Evolutionary conservation across 2,113 vertebrate species (phyloP).

Genomic region (Typhlomys cinereus): DNA sequence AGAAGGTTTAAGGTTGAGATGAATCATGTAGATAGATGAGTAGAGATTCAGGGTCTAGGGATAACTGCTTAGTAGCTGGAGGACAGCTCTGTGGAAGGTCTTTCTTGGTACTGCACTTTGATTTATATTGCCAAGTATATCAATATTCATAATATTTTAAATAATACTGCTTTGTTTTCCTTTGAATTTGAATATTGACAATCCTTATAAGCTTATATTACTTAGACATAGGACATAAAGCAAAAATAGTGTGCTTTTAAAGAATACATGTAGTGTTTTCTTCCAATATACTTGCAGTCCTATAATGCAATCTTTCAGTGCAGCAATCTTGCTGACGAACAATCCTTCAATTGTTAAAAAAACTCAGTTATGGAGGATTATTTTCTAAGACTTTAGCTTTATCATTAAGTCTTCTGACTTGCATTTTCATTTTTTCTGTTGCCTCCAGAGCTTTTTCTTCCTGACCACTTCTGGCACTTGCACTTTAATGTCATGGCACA

Average conservation of each 20-base stretch:
- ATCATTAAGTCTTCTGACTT: neutral
- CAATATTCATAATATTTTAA: neutral
- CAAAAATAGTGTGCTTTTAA: neutral
- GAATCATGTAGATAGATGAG: neutral
- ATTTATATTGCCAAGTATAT: neutral
- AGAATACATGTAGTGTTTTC: neutral
- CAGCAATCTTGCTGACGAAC: neutral
- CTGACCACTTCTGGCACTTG: neutral
- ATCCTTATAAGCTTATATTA: neutral
- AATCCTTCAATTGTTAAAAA: neutral
- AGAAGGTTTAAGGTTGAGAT: neutral
- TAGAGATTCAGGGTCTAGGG: neutral
- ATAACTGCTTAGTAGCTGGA: neutral
- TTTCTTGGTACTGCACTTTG: too few species aligned
- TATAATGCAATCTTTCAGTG: neutral
- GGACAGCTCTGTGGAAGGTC: neutral
- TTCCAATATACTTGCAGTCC: neutral
- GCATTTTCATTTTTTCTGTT: neutral
- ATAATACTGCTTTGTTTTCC: neutral
- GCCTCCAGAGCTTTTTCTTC: neutral
- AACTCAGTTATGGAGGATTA: neutral
- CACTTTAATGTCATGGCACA: neutral
- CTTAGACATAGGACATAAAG: slow-evolving; percentile 3
- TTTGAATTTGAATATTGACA: neutral
- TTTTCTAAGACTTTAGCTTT: neutral